Evolutionary conservation across 2,888 invertebrate species (phyloP), one percentile per base, ranked within the genome.

Genomic region (Carabus problematicus): DNA sequence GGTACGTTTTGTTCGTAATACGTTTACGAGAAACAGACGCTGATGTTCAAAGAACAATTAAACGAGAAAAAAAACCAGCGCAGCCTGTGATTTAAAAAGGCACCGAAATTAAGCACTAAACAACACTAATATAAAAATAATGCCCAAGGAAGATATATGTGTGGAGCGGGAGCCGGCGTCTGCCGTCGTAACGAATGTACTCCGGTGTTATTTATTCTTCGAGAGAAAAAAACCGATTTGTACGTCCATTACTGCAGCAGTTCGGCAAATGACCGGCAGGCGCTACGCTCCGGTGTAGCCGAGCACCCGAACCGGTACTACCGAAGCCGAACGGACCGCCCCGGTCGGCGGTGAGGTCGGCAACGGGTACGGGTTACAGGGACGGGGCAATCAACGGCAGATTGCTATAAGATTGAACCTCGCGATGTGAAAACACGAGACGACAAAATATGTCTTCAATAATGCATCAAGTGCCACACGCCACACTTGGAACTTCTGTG

Each of bases 361-460:
- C 74, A 3, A 29, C 29, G 29, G 29, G 29, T 6, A 29, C 29
- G 29, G 29, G 29, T 29, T n/a, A 29, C 29, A 29, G 29, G 29
- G 29, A 29, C 29, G 29, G 73, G 74, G 77, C 77, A 78, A 78
- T 78, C 78, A 78, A 76, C 75, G 76, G 74, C 76, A 78, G 77
- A 77, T 77, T 77, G 77, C 76, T 76, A 75, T 77, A 76, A 77
- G 76, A 77, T 77, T 77, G 76, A 76, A 77, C 76, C 75, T n/a
- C 72, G 8, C 75, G 75, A 73, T 74, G 74, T 74, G 76, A 76
- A 75, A 77, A 75, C 75, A 76, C 75, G 76, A 63, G 52, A 43
- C 54, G 62, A 74, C 77, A 75, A 78, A 78, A 78, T 77, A 78
- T 77, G 77, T 78, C 77, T 78, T 78, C 78, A 77, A 78, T 78